These are phyloP conservation scores for Nanorana parkeri DNA, from an alignment of 2,113 vertebrate genomes.

Conservation along the genomic window DNA sequence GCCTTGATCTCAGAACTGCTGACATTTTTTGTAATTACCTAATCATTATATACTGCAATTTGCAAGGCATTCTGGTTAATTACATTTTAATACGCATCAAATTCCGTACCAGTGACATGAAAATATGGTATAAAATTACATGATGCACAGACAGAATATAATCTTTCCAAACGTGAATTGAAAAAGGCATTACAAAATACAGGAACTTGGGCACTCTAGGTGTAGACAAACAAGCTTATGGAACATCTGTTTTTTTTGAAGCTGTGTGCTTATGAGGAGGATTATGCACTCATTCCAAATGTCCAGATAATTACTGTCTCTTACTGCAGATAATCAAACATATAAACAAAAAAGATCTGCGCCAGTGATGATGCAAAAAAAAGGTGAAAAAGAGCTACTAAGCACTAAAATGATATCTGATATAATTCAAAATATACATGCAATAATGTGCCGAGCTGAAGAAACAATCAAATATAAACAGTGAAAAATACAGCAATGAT, in stretches of 20 bases:
- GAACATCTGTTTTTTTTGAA: background rate
- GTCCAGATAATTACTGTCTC: background rate
- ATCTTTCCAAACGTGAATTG: slow-evolving; percentile 15
- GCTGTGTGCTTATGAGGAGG: background rate
- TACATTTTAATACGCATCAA: background rate
- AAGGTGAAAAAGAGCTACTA: no score
- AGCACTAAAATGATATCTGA: no score
- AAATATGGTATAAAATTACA: background rate
- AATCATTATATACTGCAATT: no score
- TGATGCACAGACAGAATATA: background rate
- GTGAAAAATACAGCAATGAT: no score
- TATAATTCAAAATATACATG: no score
- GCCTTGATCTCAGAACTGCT: no score
- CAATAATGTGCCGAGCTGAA: no score
- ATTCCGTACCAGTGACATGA: slow-evolving; percentile 1
- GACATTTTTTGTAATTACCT: no score
- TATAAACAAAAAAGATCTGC: no score
- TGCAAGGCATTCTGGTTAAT: no score
- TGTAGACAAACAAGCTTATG: background rate
- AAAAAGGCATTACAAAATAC: slow-evolving; percentile 2
- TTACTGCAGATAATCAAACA: background rate
- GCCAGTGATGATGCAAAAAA: no score
- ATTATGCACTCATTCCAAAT: background rate
- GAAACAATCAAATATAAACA: no score
- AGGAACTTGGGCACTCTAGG: slow-evolving; percentile 14